phyloP scores from a whole-genome alignment of 2,797 vertebrate species.

The Calcarius lapponicus region DNA sequence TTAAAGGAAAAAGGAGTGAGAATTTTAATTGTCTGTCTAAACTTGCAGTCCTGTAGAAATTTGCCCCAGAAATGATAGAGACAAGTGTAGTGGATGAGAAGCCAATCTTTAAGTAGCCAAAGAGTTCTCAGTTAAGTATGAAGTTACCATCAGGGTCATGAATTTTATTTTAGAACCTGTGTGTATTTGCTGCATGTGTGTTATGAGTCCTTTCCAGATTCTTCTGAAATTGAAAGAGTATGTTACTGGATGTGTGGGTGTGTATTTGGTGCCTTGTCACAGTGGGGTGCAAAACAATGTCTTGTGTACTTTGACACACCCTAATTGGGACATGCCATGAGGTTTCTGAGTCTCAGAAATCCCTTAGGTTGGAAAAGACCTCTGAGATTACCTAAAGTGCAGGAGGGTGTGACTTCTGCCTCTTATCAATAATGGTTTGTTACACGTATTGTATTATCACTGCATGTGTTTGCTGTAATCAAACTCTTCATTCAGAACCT shows the following conservation, averaged over 20 bases:
- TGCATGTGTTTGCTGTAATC: background rate
- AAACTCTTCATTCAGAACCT: background rate
- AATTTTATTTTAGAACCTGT: background rate
- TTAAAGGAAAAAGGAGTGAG: background rate
- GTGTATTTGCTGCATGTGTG: background rate
- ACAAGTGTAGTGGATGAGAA: background rate
- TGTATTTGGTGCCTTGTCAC: background rate
- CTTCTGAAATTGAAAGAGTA: background rate
- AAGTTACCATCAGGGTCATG: background rate
- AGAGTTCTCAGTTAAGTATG: background rate
- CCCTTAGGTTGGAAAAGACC: background rate
- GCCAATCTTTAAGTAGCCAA: background rate
- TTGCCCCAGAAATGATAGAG: background rate
- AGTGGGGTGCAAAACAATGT: background rate
- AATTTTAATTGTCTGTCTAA: background rate
- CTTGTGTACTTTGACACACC: background rate
- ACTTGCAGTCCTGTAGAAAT: background rate
- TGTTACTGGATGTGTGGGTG: background rate
- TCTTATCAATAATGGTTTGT: background rate
- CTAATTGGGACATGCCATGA: fast-evolving
- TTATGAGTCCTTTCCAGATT: background rate
- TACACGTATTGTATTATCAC: background rate
- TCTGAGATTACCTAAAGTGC: background rate
- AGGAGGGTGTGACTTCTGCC: background rate
- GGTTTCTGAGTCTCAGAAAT: background rate